Evolutionary conservation across 2,888 invertebrate species (phyloP).

Genomic region (Iphiclides podalirius): DNA sequence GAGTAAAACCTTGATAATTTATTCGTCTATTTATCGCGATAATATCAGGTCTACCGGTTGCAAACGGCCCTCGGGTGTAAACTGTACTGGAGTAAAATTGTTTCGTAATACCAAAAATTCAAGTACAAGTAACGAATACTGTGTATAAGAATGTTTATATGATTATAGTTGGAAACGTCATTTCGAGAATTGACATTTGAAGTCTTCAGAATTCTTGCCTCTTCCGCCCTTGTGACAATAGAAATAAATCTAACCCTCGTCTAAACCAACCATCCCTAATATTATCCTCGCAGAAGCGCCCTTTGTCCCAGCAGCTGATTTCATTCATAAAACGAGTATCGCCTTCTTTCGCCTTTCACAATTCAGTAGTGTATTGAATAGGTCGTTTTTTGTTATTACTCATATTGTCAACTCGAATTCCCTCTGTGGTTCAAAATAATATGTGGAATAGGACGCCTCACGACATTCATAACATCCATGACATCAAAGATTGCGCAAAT

Average conservation of each 20-base stretch:
- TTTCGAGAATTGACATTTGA: no score
- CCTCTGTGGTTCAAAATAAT: constrained; percentile 9
- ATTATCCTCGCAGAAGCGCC: constrained; percentile 44
- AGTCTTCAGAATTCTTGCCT: no score
- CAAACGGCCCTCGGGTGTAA: constrained; percentile 25
- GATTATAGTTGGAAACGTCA: no score
- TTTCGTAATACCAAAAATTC: background rate
- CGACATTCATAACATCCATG: constrained; percentile 13
- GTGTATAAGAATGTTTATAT: no score
- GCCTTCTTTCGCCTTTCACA: constrained; percentile 25
- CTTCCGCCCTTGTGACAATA: constrained; percentile 44
- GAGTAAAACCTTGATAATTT: constrained; percentile 62
- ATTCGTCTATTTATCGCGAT: constrained; percentile 55
- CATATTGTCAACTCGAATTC: constrained; percentile 3
- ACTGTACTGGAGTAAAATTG: constrained; percentile 16
- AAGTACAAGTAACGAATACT: no score
- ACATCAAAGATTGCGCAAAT: constrained; percentile 10
- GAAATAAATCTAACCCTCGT: constrained; percentile 43
- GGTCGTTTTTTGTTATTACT: constrained; percentile 2
- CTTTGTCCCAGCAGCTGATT: constrained; percentile 61
- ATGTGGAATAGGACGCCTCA: constrained; percentile 17
- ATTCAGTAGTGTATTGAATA: constrained; percentile 7
- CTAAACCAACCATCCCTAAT: constrained; percentile 46
- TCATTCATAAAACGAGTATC: constrained; percentile 45
- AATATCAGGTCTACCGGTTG: constrained; percentile 41